Evolutionary conservation across 1,140 invertebrate genomes (phyloP).

Genomic region (Brachionus asplanchnoidis): DNA sequence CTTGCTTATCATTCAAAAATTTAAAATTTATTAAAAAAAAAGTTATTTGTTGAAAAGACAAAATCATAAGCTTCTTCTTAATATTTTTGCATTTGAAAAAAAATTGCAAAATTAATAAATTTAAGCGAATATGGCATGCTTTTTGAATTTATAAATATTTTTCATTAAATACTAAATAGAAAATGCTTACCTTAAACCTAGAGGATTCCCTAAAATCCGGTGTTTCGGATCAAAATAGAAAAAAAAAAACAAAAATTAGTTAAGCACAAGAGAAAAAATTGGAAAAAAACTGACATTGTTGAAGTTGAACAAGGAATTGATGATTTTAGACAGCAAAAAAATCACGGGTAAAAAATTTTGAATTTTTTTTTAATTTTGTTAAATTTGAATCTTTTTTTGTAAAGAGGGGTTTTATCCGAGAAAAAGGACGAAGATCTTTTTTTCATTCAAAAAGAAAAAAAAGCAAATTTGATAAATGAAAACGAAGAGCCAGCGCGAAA

Average conservation of each 20-base stretch:
- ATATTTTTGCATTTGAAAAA: not conserved
- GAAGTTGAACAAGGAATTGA: constrained; percentile 36
- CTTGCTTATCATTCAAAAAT: not conserved
- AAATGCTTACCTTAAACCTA: constrained; percentile 23
- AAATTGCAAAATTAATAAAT: not conserved
- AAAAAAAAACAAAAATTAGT: constrained; percentile 40
- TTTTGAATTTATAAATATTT: not conserved
- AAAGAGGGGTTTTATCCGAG: constrained; percentile 8
- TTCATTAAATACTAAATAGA: not conserved
- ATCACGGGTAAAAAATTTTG: not conserved
- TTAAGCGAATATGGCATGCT: not conserved
- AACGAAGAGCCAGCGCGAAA: not conserved
- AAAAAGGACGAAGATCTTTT: constrained; percentile 36
- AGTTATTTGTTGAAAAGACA: not conserved
- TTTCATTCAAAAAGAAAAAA: not conserved
- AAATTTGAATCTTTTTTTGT: not conserved
- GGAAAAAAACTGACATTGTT: constrained; percentile 20
- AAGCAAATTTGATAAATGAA: not conserved
- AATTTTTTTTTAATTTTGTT: not conserved
- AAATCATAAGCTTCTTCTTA: not conserved
- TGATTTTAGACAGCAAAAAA: constrained; percentile 17
- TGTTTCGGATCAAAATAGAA: not conserved
- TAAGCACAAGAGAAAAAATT: constrained; percentile 38
- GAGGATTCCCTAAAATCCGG: not conserved
- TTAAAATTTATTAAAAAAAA: not conserved